These are phyloP conservation scores for Drosophila melanocephala DNA, from an alignment of 2,888 invertebrate genomes.

Conservation along the genomic window DNA sequence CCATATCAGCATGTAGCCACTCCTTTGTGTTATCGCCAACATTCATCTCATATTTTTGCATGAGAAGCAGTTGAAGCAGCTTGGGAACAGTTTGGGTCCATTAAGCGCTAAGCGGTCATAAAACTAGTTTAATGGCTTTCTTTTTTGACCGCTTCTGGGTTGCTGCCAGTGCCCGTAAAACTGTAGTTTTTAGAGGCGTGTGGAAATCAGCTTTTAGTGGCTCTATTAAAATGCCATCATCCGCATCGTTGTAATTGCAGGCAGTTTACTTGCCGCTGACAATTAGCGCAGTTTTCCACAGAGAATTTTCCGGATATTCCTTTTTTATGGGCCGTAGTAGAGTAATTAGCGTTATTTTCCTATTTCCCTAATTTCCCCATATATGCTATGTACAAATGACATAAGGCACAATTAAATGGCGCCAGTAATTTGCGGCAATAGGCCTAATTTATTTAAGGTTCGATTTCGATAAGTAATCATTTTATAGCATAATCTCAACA, in stretches of 20 bases:
- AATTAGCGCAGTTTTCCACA: conserved; percentile 35
- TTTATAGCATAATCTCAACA: conserved; percentile 2
- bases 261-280: conserved; percentile 25
- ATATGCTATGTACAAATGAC: neutral
- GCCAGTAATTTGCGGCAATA: neutral
- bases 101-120: conserved; percentile 11
- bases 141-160: conserved; percentile 5
- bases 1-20: neutral
- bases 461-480: neutral
- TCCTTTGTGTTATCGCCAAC: accelerated
- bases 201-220: conserved; percentile 32
- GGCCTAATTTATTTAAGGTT: neutral
- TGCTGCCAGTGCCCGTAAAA: neutral
- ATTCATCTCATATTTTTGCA: conserved; percentile 2
- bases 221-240: conserved; percentile 39
- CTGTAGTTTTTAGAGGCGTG: neutral
- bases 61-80: neutral
- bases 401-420: neutral
- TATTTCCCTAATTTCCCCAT: neutral
- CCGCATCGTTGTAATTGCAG: conserved; percentile 16
- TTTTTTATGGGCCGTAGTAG: conserved; percentile 33
- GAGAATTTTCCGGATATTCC: conserved; percentile 20
- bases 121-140: conserved; percentile 19
- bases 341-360: conserved; percentile 29
- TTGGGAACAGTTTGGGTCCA: neutral